Evolutionary conservation across 2,797 vertebrate species (phyloP), one percentile per base, ranked within the genome.

Genomic region (Phrynocephalus forsythii): DNA sequence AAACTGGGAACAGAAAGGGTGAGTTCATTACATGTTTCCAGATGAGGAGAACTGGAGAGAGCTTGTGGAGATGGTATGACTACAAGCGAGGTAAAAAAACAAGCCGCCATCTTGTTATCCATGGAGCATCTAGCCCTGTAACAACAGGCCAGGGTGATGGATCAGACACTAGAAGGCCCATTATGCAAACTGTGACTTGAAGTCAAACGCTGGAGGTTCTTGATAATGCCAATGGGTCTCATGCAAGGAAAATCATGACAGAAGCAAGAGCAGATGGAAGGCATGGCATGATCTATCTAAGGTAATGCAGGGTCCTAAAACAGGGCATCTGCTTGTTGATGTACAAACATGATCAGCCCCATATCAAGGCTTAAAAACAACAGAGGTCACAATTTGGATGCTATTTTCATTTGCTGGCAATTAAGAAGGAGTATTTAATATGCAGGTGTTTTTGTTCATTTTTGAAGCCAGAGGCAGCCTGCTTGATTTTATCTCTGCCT

Each of bases 181-280:
- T 79, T 63, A 22, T 3, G 24, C n/a, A 79, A 79, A 10, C 16
- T 63, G 16, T 79, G 63, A 60, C 52, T 63, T 79, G n/a, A 33
- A 33, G 52, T 79, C 63, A 20, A 60, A 33, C 15, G 20, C 16
- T 20, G 18, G 18, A 50, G n/a, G 56, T 20, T 33, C 30, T 79
- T 33, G 63, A 30, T 18, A 79, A 18, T 63, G 2, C 20, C 60
- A 63, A 15, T 63, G 52, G 18, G n/a, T 63, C 52, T 79, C n/a
- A 30, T 60, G n/a, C 78, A 79, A 33, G 28, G 78, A 79, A 79
- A 33, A 79, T 3, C n/a, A n/a, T 79, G 56, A 79, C 78, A 79
- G 63, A 63, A n/a, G 18, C 18, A 33, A 5, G 78, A 3, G 63
- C 52, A 63, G 18, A 63, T 63, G n/a, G 52, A 8, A 79, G n/a